Base-by-base conservation (phyloP, 2,888 invertebrate genomes). In the Chrysotoxum bicinctum region DNA sequence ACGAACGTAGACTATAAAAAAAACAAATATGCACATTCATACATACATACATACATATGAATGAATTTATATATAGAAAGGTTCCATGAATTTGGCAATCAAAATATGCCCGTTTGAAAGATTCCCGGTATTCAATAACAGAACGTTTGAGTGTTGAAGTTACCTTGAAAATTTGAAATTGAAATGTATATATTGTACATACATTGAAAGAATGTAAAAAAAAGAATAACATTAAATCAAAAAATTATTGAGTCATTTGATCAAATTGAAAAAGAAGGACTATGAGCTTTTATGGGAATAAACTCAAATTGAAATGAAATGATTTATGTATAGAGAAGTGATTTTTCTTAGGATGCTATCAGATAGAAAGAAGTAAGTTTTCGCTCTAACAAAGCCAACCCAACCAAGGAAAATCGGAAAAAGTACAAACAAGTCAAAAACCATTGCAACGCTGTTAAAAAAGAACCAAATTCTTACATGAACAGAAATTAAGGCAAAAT, bases 91-190 rank as follows among this genome's bases (percentile, higher is more conserved):
- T n/a, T 4, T n/a, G n/a, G 2, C 43, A 43, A 40, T 37, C 21
- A 14, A 43, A 43, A 43, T 43, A 43, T 3, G 8, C 60, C 16
- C 23, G 10, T 66, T 40, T 69, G 40, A 69, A 50, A 45, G 60
- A 64, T 43, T 77, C 8, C 48, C 62, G 56, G 78, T 64, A 56
- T 74, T 60, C 48, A 52, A 56, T 62, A 19, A 45, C 37, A 30
- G 40, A 40, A 62, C 37, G 54, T 21, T 10, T 45, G 10, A 23
- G 77, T 82, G 78, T 77, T 16, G 50, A 48, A 69, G 66, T 70
- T 66, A 69, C 78, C 74, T 83, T 78, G 69, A 69, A 32, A 48
- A 32, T 23, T 48, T 7, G 2, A 48, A 48, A 21, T 21, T 48
- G 1, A 2, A 48, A 48, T 21, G 0, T 16, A 43, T n/a, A n/a